Evolutionary conservation across 2,797 vertebrate species (phyloP).

Genomic region (Anolis apletophallus): DNA sequence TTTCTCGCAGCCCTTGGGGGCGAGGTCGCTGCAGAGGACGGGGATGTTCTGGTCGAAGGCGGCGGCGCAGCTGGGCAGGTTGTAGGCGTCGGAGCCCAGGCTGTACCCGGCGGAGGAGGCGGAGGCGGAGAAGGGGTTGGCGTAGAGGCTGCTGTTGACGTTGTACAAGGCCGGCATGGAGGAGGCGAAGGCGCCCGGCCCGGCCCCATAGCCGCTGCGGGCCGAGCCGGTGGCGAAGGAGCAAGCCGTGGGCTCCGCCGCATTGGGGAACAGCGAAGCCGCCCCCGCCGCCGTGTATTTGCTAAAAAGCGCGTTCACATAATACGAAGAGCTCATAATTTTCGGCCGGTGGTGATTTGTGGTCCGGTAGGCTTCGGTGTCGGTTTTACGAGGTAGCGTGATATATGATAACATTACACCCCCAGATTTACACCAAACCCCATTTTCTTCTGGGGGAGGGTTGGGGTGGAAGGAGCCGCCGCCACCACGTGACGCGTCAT

Average conservation of each 20-base stretch:
- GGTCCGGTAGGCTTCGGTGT: conserved; percentile 94
- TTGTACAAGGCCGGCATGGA: conserved; percentile 87
- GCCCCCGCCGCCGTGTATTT: conserved; percentile 89
- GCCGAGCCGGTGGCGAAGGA: conserved; percentile 86
- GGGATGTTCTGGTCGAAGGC: conserved; percentile 90
- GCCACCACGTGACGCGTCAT: conserved; percentile 88
- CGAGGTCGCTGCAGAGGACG: conserved; percentile 77
- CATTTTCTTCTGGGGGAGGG: conserved; percentile 86
- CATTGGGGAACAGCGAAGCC: conserved; percentile 88
- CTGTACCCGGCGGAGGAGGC: conserved; percentile 84
- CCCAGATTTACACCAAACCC: conserved; percentile 97
- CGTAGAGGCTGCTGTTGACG: conserved; percentile 86
- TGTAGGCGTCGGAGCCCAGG: conserved; percentile 84
- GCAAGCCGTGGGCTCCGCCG: conserved; percentile 86
- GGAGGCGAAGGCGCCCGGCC: conserved; percentile 83
- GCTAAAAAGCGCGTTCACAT: conserved; percentile 93
- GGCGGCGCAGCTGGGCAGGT: conserved; percentile 80
- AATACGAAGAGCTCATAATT: conserved; percentile 98
- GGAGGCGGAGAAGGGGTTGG: conserved; percentile 84
- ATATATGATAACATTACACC: conserved; percentile 98
- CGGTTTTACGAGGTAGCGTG: conserved; percentile 98
- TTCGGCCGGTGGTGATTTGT: conserved; percentile 96
- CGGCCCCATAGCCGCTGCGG: conserved; percentile 84
- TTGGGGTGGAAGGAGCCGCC: conserved; percentile 79
- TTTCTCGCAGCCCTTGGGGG: conserved; percentile 81